Evolutionary conservation across 1,140 invertebrate genomes (phyloP), one percentile per base, ranked within the genome.

Genomic region (Drosophila yakuba): DNA sequence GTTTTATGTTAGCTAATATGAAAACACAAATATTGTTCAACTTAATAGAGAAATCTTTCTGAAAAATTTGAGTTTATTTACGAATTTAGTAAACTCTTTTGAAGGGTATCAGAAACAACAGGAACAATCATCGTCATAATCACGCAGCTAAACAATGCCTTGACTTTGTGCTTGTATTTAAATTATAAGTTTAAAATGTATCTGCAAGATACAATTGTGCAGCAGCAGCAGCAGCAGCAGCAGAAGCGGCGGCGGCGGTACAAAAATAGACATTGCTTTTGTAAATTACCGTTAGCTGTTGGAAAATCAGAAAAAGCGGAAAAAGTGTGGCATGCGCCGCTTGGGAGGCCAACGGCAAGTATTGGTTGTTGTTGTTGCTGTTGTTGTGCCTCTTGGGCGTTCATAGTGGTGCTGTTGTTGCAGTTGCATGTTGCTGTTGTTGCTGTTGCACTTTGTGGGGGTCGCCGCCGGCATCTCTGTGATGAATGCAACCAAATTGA

Each of bases 111-210:
- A 20, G n/a, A 12, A 69, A 77, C 38, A 74, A 54, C 56, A 68
- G 38, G 39, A 72, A 67, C 50, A 67, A 54, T 45, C 56, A 69
- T 77, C 62, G 61, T 77, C 47, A 81, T 80, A 64, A 81, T 86
- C 82, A 63, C 63, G 48, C 32, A 76, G 77, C 39, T 75, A 64
- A 89, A 88, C 83, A 88, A 88, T 88, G 83, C 80, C 63, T 56
- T 68, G 84, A 88, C 83, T 88, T 83, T 88, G 83, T 88, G 86
- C 78, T 83, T 88, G 83, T 82, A 89, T 88, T 88, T 88, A 88
- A 88, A 88, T 85, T 85, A 81, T 80, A 85, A 81, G 78, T 86
- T 81, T 86, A 75, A 86, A 78, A 74, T 79, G 73, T 83, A 83
- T 76, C 67, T 80, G 72, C 60, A 58, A 86, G 71, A 79, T 77